These are phyloP conservation scores for Cheiracanthium punctorium DNA, from an alignment of 2,888 invertebrate genomes.

Conservation along the genomic window DNA sequence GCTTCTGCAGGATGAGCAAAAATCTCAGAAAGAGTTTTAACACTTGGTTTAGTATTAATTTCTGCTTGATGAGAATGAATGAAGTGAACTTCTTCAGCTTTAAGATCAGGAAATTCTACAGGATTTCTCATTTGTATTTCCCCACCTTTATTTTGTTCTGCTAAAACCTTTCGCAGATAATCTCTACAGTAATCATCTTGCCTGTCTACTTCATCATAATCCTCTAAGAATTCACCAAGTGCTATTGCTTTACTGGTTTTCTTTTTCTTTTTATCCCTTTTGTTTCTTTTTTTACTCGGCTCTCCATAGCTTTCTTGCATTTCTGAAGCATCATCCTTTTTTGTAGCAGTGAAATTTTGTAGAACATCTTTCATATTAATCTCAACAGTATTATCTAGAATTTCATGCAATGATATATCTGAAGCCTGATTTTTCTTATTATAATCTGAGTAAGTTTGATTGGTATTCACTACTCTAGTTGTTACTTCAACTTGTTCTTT, in stretches of 20 bases:
- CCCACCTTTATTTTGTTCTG: neutral
- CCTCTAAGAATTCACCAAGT: conserved; percentile 6
- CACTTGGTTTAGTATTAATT: neutral
- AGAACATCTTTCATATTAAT: neutral
- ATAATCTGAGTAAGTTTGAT: no score
- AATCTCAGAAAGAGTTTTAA: neutral
- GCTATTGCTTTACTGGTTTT: neutral
- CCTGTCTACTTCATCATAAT: neutral
- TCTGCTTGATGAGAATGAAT: neutral
- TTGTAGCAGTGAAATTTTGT: neutral
- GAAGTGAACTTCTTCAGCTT: neutral
- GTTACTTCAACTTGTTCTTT: no score
- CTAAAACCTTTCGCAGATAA: neutral
- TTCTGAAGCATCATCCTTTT: neutral
- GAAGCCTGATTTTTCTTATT: neutral
- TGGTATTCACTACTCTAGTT: no score
- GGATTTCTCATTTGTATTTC: neutral
- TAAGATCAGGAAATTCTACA: neutral
- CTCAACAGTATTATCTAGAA: neutral
- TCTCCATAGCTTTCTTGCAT: neutral
- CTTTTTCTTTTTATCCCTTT: conserved; percentile 22
- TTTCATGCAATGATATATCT: neutral
- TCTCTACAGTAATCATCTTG: neutral
- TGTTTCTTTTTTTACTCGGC: neutral
- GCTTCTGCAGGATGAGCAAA: neutral